Evolutionary conservation across 2,888 invertebrate genomes (phyloP).

Genomic region (Odontocolon sp.): DNA sequence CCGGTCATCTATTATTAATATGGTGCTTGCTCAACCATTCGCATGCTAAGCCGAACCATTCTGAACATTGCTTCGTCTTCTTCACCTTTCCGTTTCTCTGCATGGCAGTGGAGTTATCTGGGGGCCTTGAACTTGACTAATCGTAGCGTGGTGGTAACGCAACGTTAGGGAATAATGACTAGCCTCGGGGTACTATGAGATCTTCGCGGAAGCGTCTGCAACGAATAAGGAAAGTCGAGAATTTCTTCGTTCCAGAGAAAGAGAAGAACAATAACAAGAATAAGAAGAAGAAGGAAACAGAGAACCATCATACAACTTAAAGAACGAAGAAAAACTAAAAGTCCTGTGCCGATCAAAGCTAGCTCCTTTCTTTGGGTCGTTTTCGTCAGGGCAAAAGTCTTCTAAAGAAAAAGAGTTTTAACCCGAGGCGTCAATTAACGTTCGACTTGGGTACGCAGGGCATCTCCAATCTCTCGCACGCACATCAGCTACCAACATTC

Average conservation of each 20-base stretch:
- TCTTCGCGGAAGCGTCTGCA: constrained; percentile 5
- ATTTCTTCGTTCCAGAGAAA: neutral
- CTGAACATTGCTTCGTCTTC: neutral
- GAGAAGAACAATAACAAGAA: neutral
- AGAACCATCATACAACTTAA: neutral
- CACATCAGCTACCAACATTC: constrained; percentile 8
- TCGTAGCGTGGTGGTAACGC: neutral
- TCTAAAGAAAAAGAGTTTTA: constrained; percentile 16
- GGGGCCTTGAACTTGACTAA: constrained; percentile 21
- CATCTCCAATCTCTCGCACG: neutral
- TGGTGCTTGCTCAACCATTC: neutral
- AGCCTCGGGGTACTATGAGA: neutral
- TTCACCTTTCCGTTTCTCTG: neutral
- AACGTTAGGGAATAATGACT: constrained; percentile 9
- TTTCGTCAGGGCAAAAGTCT: neutral
- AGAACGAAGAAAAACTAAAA: neutral
- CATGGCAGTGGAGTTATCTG: neutral
- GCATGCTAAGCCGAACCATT: neutral
- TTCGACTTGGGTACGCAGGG: constrained; percentile 37
- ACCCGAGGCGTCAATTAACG: constrained; percentile 63
- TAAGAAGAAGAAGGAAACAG: neutral
- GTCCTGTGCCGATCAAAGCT: constrained; percentile 3
- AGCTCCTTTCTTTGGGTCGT: neutral
- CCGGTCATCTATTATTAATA: neutral
- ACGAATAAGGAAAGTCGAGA: neutral